Evolutionary conservation across 2,888 invertebrate genomes (phyloP), one percentile per base, ranked within the genome.

Genomic region (Caenorhabditis sp.): DNA sequence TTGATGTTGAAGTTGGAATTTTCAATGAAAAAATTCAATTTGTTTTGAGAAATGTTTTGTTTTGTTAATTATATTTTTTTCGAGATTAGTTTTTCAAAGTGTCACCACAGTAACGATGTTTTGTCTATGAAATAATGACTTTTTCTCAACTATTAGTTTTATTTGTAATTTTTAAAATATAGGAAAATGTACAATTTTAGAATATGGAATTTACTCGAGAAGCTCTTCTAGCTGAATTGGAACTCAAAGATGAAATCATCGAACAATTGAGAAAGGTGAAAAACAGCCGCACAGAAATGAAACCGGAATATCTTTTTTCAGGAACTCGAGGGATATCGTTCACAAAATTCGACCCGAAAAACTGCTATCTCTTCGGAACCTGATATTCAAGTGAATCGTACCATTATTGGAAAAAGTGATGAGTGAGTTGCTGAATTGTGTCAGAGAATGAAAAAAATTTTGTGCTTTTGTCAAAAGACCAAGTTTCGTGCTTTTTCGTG

Each of bases 321-420:
- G 67, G 79, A 79, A 37, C 60, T 79, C 36, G 76, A 71, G 5
- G 63, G 74, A 53, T 79, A 72, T 51, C 74, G 72, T 24, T 50
- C 59, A 36, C 55, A 19, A 63, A 77, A 69, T 31, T 66, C 67
- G 21, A 76, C 76, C 1, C 69, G 84, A 17, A 84, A 84, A 58
- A 82, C 81, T 17, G 84, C 84, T 6, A 78, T 84, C 31, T 83
- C 83, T 1, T 81, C 84, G 4, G 84, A 84, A 64, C 76, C 83
- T 1, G 79, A 78, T 26, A 63, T 63, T 21, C 61, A 67, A 19
- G 67, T 64, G 23, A 63, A 66, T 10, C 49, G 76, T 14, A 65
- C 71, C 3, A 76, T 69, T 43, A 66, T 76, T 62, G 76, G 74
- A 14, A 78, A 78, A 51, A 78, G 78, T 50, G 69, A 78, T 59